Conservation (phyloP, 1,140 invertebrate species). For the Drosophila biarmipes region DNA sequence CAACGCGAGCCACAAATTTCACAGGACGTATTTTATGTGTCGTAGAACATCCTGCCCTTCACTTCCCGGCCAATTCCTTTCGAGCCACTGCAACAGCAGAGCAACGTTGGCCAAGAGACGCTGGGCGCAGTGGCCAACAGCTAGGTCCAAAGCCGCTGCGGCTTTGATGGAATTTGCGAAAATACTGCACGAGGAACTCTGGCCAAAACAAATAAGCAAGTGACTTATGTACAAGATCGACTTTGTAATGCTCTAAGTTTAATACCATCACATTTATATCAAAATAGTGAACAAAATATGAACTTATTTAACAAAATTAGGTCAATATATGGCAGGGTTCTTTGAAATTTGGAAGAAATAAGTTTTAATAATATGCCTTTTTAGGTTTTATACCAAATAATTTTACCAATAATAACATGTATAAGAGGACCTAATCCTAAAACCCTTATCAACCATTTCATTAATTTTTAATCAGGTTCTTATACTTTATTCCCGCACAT, state of each 20-base stretch:
- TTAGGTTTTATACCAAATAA: background rate
- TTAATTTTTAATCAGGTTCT: background rate
- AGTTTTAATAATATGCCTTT: too few species aligned
- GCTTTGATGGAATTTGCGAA: conserved; percentile 66
- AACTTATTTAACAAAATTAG: too few species aligned
- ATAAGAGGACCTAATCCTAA: too few species aligned
- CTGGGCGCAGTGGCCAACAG: conserved; percentile 33
- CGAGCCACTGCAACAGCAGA: conserved; percentile 45
- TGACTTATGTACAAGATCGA: background rate
- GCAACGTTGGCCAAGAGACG: conserved; percentile 21
- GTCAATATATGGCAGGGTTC: too few species aligned
- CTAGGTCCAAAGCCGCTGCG: conserved; percentile 35
- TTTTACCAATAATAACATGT: background rate
- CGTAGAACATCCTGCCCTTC: conserved; percentile 1
- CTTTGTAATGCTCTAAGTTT: background rate
- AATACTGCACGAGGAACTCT: conserved; percentile 22
- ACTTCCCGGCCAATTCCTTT: conserved; percentile 21
- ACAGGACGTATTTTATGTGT: conserved; percentile 48
- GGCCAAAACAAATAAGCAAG: conserved; percentile 17
- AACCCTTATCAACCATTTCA: background rate
- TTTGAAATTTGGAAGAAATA: too few species aligned
- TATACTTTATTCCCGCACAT: conserved; percentile 2
- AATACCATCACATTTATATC: too few species aligned
- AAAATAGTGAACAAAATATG: too few species aligned
- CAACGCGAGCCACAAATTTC: conserved; percentile 56